Percentiles rank a stretch among this genome's conserved stretches.
These are phyloP conservation scores for Thereuonema tuberculata DNA, from an alignment of 1,140 invertebrate genomes.

Conservation along the genomic window DNA sequence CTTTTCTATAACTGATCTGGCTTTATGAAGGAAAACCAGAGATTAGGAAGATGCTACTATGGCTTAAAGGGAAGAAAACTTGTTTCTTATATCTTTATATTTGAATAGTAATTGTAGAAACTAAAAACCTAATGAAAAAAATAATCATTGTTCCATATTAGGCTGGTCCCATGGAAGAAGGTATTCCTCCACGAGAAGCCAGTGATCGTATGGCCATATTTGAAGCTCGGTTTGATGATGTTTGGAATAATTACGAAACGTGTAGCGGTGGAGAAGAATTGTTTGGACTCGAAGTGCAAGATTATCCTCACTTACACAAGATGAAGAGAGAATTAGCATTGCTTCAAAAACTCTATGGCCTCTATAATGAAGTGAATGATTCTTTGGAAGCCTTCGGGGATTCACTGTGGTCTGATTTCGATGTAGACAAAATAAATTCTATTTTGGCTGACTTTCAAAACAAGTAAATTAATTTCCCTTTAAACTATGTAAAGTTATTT, in stretches of 20 bases:
- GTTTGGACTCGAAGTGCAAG: conserved; percentile 75
- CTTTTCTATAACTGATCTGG: no score
- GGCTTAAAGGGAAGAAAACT: no score
- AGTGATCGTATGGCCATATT: conserved; percentile 81
- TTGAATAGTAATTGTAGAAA: no score
- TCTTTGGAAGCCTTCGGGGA: conserved; percentile 91
- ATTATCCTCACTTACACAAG: conserved; percentile 79
- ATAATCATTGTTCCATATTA: conserved; percentile 7
- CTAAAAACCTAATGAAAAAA: no score
- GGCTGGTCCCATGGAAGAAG: conserved; percentile 82
- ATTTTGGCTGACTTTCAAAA: conserved; percentile 95
- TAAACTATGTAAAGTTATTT: no score
- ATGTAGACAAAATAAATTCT: conserved; percentile 94
- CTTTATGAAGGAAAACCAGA: no score
- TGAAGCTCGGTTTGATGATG: conserved; percentile 81
- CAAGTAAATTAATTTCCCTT: no score
- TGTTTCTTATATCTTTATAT: no score
- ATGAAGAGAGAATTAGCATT: conserved; percentile 92
- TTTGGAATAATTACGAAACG: conserved; percentile 81
- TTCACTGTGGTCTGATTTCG: conserved; percentile 89
- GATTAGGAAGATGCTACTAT: no score
- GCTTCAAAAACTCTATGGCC: conserved; percentile 84
- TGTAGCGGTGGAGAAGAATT: conserved; percentile 88
- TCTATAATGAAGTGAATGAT: conserved; percentile 94
- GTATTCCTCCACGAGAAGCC: conserved; percentile 74